Evolutionary conservation across 2,113 vertebrate genomes (phyloP).

Genomic region (Nibea albiflora): DNA sequence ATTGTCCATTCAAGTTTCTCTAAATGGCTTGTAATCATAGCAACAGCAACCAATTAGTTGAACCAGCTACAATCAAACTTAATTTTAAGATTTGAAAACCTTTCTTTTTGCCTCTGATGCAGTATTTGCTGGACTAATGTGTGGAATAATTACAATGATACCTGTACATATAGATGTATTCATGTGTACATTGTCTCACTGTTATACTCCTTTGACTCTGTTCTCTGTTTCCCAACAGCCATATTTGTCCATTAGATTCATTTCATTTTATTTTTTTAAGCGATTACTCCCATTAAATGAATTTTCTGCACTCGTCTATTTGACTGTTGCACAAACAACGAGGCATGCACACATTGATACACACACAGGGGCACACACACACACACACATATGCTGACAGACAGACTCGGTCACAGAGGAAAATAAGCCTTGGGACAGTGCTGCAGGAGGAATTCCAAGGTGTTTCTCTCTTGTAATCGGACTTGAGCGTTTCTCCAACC

Average conservation of each 20-base stretch:
- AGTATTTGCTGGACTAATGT: neutral
- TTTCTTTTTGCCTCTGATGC: neutral
- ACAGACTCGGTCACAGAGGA: neutral
- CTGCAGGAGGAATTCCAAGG: conserved; percentile 35
- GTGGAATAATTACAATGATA: neutral
- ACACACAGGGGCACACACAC: neutral
- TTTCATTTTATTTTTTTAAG: conserved; percentile 9
- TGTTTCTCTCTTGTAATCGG: conserved; percentile 26
- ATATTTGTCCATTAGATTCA: neutral
- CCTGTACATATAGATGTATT: neutral
- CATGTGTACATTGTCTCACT: neutral
- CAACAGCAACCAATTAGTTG: neutral
- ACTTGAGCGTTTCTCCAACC: conserved; percentile 46
- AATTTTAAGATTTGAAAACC: neutral
- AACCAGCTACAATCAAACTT: neutral
- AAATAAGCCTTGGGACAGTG: conserved; percentile 29
- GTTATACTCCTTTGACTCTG: neutral
- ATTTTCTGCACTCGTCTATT: conserved; percentile 21
- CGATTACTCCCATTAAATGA: conserved; percentile 19
- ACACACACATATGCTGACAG: neutral
- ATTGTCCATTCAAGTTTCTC: neutral
- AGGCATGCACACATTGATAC: neutral
- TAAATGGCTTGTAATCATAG: neutral
- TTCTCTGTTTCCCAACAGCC: neutral
- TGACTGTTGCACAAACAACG: neutral